Evolutionary conservation across 2,113 vertebrate genomes (phyloP).

Genomic region (Sander lucioperca): DNA sequence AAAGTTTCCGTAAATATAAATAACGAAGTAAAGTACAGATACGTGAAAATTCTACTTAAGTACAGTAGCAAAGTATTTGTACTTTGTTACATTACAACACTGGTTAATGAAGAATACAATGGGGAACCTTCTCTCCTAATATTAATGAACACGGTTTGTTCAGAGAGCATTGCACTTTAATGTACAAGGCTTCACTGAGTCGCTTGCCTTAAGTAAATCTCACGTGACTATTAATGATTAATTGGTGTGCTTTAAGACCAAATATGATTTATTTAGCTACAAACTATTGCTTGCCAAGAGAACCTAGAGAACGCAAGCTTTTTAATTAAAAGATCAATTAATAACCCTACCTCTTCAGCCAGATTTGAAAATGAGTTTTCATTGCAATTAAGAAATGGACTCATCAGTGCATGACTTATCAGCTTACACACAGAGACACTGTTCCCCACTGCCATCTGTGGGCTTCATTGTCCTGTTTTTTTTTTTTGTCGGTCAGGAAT

Average conservation of each 20-base stretch:
- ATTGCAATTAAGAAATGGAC: slow-evolving; percentile 84
- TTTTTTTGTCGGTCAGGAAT: slow-evolving; percentile 73
- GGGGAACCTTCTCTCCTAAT: slow-evolving; percentile 47
- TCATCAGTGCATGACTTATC: slow-evolving; percentile 88
- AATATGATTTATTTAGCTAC: slow-evolving; percentile 78
- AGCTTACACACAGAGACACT: slow-evolving; percentile 84
- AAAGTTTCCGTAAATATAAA: no score
- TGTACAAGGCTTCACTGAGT: slow-evolving; percentile 30
- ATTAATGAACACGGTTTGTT: slow-evolving; percentile 55
- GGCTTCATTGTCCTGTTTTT: slow-evolving; percentile 77
- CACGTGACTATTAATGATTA: slow-evolving; percentile 74
- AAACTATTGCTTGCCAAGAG: slow-evolving; percentile 72
- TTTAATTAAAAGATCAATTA: slow-evolving; percentile 86
- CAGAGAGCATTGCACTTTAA: slow-evolving; percentile 39
- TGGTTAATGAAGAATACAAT: slow-evolving; percentile 40
- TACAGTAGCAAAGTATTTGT: no score
- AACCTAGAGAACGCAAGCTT: slow-evolving; percentile 65
- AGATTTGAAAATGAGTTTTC: slow-evolving; percentile 83
- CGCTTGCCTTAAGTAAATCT: slow-evolving; percentile 34
- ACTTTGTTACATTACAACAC: no score
- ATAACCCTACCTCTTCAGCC: slow-evolving; percentile 83
- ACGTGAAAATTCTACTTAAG: no score
- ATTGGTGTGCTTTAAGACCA: slow-evolving; percentile 68
- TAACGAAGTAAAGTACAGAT: no score
- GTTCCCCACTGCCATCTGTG: slow-evolving; percentile 79